Conservation (phyloP, 2,113 vertebrate species). For the Erythrocebus patas region DNA sequence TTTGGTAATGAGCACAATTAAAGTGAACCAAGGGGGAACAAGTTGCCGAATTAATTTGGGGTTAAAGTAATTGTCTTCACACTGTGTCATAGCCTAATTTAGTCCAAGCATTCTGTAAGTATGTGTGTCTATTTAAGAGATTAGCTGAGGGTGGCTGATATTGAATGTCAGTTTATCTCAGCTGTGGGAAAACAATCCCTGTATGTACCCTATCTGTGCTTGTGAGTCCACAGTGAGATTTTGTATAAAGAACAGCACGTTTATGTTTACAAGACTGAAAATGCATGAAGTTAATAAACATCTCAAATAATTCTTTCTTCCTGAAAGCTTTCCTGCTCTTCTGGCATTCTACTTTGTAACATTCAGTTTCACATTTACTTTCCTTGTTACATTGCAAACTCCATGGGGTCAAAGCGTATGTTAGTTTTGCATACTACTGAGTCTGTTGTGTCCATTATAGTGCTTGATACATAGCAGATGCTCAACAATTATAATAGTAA, state of each 20-base stretch:
- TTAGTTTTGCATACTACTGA: not conserved
- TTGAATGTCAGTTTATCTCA: not conserved
- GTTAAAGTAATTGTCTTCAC: constrained; percentile 30
- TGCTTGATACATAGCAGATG: not conserved
- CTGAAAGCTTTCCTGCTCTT: not conserved
- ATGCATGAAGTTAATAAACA: not conserved
- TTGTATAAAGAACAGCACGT: not conserved
- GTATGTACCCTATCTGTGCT: not conserved
- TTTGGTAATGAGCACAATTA: constrained; percentile 27
- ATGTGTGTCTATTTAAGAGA: not conserved
- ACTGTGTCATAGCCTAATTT: not conserved
- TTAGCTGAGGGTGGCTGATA: not conserved
- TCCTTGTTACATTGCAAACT: not conserved
- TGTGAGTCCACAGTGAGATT: not conserved
- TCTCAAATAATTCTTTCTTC: not conserved
- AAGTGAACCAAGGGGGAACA: not conserved
- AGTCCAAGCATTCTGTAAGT: not conserved
- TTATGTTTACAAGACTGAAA: constrained; percentile 15
- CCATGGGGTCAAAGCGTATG: not conserved
- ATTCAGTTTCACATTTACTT: not conserved
- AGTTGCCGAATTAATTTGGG: constrained; percentile 34
- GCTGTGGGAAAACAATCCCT: not conserved
- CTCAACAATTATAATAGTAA: not conserved
- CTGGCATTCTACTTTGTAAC: not conserved
- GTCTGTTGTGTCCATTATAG: not conserved